These are phyloP conservation scores for Eristalinus sepulchralis DNA, from an alignment of 2,888 invertebrate genomes.

Conservation along the genomic window DNA sequence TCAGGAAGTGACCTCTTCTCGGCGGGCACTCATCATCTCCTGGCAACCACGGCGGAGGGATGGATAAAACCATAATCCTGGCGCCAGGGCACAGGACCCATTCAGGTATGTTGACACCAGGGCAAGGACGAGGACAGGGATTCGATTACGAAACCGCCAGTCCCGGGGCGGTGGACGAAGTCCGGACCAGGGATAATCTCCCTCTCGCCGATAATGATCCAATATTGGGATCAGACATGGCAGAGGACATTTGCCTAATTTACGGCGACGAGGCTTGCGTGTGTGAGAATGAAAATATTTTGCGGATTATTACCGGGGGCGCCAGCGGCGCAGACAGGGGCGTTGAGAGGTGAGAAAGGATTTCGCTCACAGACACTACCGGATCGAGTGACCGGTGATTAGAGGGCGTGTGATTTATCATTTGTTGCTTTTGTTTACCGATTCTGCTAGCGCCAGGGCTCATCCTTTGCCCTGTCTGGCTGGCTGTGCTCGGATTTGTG, in stretches of 20 bases:
- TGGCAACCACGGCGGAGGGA: slow-evolving; percentile 16
- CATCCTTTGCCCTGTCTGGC: neutral
- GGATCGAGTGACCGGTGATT: slow-evolving; percentile 38
- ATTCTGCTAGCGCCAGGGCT: slow-evolving; percentile 50
- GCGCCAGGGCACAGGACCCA: slow-evolving; percentile 45
- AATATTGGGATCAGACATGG: slow-evolving; percentile 61
- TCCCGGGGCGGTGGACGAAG: neutral
- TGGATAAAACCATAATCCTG: slow-evolving; percentile 63
- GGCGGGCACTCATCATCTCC: slow-evolving; percentile 55
- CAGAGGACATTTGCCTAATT: slow-evolving; percentile 19
- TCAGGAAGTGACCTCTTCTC: slow-evolving; percentile 46
- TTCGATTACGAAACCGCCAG: slow-evolving; percentile 63
- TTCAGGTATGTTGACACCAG: slow-evolving; percentile 64
- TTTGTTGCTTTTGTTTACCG: slow-evolving; percentile 16
- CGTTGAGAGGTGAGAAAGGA: slow-evolving; percentile 24
- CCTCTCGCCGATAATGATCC: slow-evolving; percentile 67
- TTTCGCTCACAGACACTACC: slow-evolving; percentile 24
- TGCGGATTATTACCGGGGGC: slow-evolving; percentile 53
- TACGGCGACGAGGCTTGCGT: neutral
- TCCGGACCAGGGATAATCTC: slow-evolving; percentile 52
- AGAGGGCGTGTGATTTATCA: slow-evolving; percentile 54
- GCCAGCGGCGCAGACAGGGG: slow-evolving; percentile 40
- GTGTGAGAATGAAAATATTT: slow-evolving; percentile 61
- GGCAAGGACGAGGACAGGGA: slow-evolving; percentile 41
- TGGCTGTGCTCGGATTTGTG: neutral